Base-by-base conservation (phyloP, 2,888 invertebrate species). In the Limnephilus lunatus region DNA sequence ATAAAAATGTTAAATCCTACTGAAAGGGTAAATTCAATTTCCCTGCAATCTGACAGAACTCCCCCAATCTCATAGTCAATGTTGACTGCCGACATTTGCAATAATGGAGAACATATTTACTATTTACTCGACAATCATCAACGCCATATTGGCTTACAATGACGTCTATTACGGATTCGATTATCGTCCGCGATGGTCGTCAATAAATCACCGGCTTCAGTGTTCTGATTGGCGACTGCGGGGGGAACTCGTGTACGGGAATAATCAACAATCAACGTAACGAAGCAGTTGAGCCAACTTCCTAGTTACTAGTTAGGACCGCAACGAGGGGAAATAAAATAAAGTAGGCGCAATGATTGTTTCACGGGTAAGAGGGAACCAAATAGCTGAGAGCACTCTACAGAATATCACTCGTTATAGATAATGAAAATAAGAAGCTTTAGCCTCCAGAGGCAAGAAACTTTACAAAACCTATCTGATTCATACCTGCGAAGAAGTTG, bases 161-260 rank as follows among this genome's bases (percentile, higher is more conserved):
- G 83, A 39, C 9, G 83, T 25, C 35, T 83, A 83, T 83, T 83
- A 83, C n/a, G 39, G 25, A 83, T 83, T 83, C 83, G 83, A 83
- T 83, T 83, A 83, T 83, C 32, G 83, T 83, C 83, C 35, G 31
- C 35, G 83, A 11, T 25, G 83, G 39, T 32, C 83, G 35, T 35
- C 83, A 83, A 82, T 83, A 83, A 83, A 83, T 83, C 83, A 83
- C 25, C 83, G 83, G 15, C 32, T 9, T 35, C 83, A 83, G 35
- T 83, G 30, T 35, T 35, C 83, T 35, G 25, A 25, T 32, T 31
- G 30, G 14, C 35, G 19, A 83, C 32, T 15, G 32, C 35, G 15
- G n/a, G n/a, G 68, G 68, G 68, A 68, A 68, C 68, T 25, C 25
- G 68, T n/a, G 68, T 68, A 68, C 68, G 68, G 68, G 68, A 68